Evolutionary conservation across 2,113 vertebrate genomes (phyloP), one percentile per base, ranked within the genome.

Genomic region (Phainopepla nitens): DNA sequence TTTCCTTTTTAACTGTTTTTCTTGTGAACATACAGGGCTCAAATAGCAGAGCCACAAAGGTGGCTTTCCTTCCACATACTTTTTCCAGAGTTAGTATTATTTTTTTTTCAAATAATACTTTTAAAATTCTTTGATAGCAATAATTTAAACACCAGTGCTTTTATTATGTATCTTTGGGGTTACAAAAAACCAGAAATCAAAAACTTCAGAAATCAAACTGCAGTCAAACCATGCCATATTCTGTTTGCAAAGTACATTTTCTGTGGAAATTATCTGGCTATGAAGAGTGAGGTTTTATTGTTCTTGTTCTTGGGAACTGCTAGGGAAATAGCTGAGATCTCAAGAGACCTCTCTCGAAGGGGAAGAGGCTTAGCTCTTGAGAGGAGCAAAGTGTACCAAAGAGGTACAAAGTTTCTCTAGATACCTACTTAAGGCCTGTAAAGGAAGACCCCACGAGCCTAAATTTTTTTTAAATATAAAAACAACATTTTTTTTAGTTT

Each of bases 291-390:
- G 36, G 19, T 58, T 82, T 91, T 82, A 69, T 79, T 89, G 66
- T 76, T 69, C 49, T 57, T 57, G 49, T 56, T 85, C 79, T 85
- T 81, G 58, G 42, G 72, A 93, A 83, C 56, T 86, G 25, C n/a
- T 41, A 81, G 47, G 90, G 84, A 95, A 94, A 96, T n/a, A 89
- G 81, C 54, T 72, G 57, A 89, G 85, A 81, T 91, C 82, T 90
- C 93, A 90, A 71, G 89, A 95, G 90, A 90, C 44, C 31, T 93
- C 44, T 91, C 35, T 61, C 56, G 72, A 73, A 93, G 92, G 49
- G 64, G 51, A 90, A 88, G 88, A 90, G 42, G 50, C 23, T 86
- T 72, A 68, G 69, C n/a, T 89, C 31, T 84, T 50, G 64, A 88
- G 41, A 56, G 47, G 50, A 95, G 73, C 25, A 45, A 24, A 61